These are phyloP conservation scores for Melanchra persicariae DNA, from an alignment of 2,888 invertebrate genomes.

Conservation along the genomic window DNA sequence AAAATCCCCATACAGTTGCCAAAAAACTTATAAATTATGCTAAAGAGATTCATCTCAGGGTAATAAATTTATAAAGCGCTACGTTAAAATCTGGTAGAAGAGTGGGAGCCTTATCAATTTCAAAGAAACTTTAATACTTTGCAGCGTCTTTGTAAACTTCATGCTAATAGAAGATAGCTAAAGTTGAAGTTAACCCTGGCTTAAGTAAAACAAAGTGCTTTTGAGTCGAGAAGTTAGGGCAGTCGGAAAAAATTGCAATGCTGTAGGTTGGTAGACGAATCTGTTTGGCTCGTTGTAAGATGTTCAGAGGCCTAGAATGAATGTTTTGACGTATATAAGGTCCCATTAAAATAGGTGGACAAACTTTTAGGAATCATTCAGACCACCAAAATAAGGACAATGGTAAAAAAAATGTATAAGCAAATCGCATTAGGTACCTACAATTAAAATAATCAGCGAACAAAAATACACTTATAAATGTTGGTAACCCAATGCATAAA, in stretches of 20 bases:
- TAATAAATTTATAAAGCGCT: slow-evolving; percentile 80
- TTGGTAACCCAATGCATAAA: too few relatives aligned
- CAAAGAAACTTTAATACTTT: slow-evolving; percentile 83
- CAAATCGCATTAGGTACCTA: too few relatives aligned
- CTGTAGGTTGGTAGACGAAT: slow-evolving; percentile 62
- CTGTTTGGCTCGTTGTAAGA: not conserved
- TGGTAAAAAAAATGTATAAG: too few relatives aligned
- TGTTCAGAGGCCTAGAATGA: too few relatives aligned
- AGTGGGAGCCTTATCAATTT: slow-evolving; percentile 83
- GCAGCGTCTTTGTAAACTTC: slow-evolving; percentile 82
- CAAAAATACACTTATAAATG: too few relatives aligned
- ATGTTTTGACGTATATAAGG: too few relatives aligned
- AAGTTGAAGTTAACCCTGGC: slow-evolving; percentile 81
- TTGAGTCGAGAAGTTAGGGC: slow-evolving; percentile 77
- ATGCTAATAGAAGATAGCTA: slow-evolving; percentile 87
- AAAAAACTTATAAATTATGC: slow-evolving; percentile 69
- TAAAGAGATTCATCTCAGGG: slow-evolving; percentile 74
- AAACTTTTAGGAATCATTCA: too few relatives aligned
- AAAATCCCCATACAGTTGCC: slow-evolving; percentile 44
- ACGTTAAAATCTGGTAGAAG: slow-evolving; percentile 79
- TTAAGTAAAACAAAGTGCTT: slow-evolving; percentile 87
- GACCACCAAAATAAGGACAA: too few relatives aligned
- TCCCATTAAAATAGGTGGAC: too few relatives aligned
- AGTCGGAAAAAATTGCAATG: slow-evolving; percentile 76
- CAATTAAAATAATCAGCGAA: too few relatives aligned